Evolutionary conservation across 2,797 vertebrate genomes (phyloP).

Genomic region (Somateria mollissima): DNA sequence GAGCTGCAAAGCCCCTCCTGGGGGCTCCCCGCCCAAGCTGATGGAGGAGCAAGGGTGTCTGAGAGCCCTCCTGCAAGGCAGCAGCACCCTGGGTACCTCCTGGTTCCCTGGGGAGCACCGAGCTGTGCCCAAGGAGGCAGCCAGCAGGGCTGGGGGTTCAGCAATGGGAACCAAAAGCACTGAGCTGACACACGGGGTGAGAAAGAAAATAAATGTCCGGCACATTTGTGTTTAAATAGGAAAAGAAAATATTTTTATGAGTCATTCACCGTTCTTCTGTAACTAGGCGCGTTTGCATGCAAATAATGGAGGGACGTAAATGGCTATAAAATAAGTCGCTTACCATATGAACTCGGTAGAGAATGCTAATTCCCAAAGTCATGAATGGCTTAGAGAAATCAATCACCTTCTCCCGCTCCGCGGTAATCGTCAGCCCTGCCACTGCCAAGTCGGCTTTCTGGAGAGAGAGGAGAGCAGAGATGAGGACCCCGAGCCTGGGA

Average conservation of each 20-base stretch:
- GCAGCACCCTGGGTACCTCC: background rate
- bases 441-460: constrained; percentile 98
- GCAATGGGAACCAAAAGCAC: fast-evolving
- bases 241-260: constrained; percentile 73
- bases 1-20: background rate
- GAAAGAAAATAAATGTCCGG: constrained; percentile 42
- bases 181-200: background rate
- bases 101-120: background rate
- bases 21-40: background rate
- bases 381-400: constrained; percentile 99
- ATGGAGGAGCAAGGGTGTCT: background rate
- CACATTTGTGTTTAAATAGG: constrained; percentile 63
- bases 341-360: constrained; percentile 98
- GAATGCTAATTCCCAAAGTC: constrained; percentile 98
- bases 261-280: constrained; percentile 51
- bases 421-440: constrained; percentile 95
- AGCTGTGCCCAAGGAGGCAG: background rate
- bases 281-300: constrained; percentile 58
- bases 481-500: background rate
- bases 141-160: background rate
- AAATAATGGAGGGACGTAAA: constrained; percentile 69
- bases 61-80: background rate
- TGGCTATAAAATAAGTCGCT: constrained; percentile 76
- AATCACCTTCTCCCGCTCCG: constrained; percentile 97
- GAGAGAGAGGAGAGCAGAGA: constrained; percentile 54